phyloP scores from a whole-genome alignment of 2,888 invertebrate genomes.

The Coleophora flavipennella region DNA sequence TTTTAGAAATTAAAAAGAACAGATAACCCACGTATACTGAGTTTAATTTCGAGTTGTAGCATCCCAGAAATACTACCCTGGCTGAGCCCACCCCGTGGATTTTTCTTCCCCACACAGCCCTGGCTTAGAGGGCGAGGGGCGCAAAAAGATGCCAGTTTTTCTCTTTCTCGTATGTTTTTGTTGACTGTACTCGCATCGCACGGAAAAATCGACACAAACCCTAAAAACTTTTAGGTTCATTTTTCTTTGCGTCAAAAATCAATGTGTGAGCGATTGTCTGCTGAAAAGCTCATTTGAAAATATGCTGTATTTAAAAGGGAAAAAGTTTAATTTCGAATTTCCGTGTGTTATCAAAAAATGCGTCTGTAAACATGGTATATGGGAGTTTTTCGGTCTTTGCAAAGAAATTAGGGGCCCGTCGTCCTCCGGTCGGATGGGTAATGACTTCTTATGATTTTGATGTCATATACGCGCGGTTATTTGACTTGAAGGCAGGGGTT shows the following conservation, averaged over 20 bases:
- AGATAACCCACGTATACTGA: too few relatives aligned
- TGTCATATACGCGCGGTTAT: constrained; percentile 60
- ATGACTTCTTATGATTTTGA: constrained; percentile 70
- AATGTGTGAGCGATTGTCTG: constrained; percentile 61
- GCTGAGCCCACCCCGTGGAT: constrained; percentile 33
- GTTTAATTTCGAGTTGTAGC: too few relatives aligned
- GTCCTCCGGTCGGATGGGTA: constrained; percentile 54
- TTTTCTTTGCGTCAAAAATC: constrained; percentile 13
- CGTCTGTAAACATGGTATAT: constrained; percentile 51
- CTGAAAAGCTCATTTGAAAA: constrained; percentile 15
- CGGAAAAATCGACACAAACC: neutral
- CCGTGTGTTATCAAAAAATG: constrained; percentile 28
- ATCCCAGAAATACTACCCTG: too few relatives aligned
- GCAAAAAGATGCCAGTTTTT: constrained; percentile 68
- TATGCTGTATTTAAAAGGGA: constrained; percentile 10
- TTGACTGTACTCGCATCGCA: constrained; percentile 33
- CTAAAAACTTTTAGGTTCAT: constrained; percentile 5
- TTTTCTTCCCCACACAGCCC: constrained; percentile 54
- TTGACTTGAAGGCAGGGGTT: constrained; percentile 41
- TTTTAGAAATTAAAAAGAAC: too few relatives aligned
- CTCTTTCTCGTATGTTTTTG: constrained; percentile 60
- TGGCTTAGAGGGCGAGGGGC: constrained; percentile 53
- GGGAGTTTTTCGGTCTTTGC: constrained; percentile 42
- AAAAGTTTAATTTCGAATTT: constrained; percentile 23
- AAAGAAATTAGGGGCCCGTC: constrained; percentile 52